Evolutionary conservation across 2,113 vertebrate genomes (phyloP).

Genomic region (Heterochromis multidens): DNA sequence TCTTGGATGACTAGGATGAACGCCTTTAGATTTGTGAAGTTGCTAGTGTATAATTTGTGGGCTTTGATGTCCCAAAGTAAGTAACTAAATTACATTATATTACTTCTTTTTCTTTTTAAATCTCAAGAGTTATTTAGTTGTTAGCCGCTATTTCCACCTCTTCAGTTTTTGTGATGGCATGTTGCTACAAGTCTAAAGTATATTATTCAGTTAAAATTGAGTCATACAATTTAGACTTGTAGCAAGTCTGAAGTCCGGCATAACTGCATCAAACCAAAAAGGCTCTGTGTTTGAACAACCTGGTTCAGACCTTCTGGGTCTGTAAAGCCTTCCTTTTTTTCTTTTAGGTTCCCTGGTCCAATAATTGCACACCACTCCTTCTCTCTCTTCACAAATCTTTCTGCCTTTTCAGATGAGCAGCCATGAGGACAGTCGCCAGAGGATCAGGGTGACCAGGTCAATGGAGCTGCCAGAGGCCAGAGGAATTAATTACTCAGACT

Average conservation of each 20-base stretch:
- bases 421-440: neutral
- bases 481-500: neutral
- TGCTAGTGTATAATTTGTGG: neutral
- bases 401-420: neutral
- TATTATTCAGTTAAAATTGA: neutral
- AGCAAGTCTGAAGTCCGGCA: neutral
- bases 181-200: neutral
- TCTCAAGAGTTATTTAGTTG: neutral
- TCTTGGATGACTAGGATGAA: conserved; percentile 5
- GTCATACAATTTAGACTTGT: neutral
- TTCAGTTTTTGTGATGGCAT: neutral
- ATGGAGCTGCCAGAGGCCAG: neutral
- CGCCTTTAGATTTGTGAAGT: conserved; percentile 28
- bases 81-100: neutral
- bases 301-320: neutral
- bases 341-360: neutral
- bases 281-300: neutral
- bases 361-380: neutral
- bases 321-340: neutral
- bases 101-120: neutral
- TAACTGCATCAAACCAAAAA: neutral
- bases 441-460: neutral
- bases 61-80: neutral
- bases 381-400: neutral
- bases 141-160: neutral